Evolutionary conservation across 37 sponge, comb jelly and placozoan species (phyloP), one percentile per base, ranked within the genome.

Genomic region (Diacarnus erythraeanus): DNA sequence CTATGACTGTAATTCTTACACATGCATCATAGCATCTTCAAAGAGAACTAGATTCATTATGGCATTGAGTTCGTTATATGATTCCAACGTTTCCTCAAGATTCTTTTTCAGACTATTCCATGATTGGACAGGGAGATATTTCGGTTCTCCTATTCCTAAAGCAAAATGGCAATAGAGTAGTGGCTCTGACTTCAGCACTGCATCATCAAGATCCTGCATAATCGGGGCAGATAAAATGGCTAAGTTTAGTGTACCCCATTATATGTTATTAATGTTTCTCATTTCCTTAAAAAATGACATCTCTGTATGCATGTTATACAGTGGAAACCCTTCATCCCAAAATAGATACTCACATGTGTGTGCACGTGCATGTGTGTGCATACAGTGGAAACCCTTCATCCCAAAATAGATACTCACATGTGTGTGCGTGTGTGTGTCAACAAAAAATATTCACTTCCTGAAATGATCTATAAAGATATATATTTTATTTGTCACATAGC

Each of bases 151-250:
- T 57, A 97, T 93, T 1, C 98, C 98, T 30, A 38, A 25, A 64
- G 97, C 92, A 90, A 97, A 97, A 59, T 97, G 98, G 77, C 96
- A 94, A 87, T 82, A 94, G 57, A 97, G 92, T n/a, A 95, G 71
- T 1, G 96, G 91, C 2, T 93, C 92, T 2, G 77, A 43, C 40
- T 88, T 91, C 66, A 97, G 64, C 8, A 86, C 73, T 6, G 87
- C 91, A 37, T 93, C 92, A 74, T 97, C 98, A 64, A 95, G 34
- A 25, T 97, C 98, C 88, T 92, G 43, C 15, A 47, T 31, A 42
- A 25, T 22, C 21, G 18, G 6, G 51, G 51, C 6, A 47, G 10
- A 47, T 47, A 15, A 47, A 6, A 47, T 47, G 12, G 12, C n/a
- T n/a, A n/a, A n/a, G n/a, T n/a, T n/a, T n/a, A n/a, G n/a, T n/a